A percentile compares a stretch with the other conserved stretches of the same genome.
Conservation (phyloP, 2,113 vertebrate genomes). For the Pomatostomus ruficeps region DNA sequence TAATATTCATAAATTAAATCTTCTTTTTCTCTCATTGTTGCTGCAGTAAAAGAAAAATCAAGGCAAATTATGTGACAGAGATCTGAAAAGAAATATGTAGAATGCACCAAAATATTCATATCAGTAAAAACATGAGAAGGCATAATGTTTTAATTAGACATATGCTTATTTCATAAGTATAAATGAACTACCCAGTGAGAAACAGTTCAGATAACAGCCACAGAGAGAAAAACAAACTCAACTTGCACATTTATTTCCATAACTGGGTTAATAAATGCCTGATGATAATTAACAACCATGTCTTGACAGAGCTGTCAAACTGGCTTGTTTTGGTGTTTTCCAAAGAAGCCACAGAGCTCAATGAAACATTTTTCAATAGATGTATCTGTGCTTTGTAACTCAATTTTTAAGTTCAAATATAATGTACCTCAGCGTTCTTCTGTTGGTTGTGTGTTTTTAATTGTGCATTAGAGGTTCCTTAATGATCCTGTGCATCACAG, state of each 20-base stretch:
- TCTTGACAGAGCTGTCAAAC: neutral
- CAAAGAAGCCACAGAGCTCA: neutral
- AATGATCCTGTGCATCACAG: neutral
- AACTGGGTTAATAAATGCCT: neutral
- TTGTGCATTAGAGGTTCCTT: neutral
- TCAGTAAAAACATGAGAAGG: neutral
- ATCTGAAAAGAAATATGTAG: neutral
- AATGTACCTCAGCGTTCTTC: neutral
- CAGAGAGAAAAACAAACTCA: neutral
- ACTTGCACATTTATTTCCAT: neutral
- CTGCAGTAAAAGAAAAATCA: neutral
- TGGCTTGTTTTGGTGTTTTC: neutral
- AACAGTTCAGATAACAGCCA: neutral
- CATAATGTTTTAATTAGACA: neutral
- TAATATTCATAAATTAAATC: neutral
- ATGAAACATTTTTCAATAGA: neutral
- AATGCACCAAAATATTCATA: neutral
- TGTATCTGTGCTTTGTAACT: neutral
- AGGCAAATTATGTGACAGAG: neutral
- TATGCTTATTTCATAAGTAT: neutral
- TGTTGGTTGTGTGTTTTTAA: neutral
- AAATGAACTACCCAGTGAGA: neutral
- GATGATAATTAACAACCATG: neutral
- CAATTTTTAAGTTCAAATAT: neutral
- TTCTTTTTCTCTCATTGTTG: fast-evolving